Evolutionary conservation across 2,797 vertebrate genomes (phyloP).

Genomic region (Coregonus sp.): DNA sequence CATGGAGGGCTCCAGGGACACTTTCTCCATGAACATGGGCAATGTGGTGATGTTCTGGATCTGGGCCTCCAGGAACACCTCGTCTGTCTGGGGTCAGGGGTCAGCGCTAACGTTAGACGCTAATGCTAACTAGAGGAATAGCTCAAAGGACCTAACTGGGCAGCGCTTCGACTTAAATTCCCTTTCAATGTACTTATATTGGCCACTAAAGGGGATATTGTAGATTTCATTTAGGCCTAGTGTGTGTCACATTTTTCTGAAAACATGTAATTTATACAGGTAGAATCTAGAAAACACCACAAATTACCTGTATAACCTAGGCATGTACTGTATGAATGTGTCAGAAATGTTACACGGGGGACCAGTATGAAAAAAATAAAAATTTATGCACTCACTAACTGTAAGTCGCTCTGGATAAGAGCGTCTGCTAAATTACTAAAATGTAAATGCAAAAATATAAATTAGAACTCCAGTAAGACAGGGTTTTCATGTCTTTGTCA

Average conservation of each 20-base stretch:
- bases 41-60: constrained; percentile 99
- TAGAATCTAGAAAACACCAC: neutral
- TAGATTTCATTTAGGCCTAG: neutral
- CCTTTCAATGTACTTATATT: neutral
- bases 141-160: constrained; percentile 56
- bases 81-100: constrained; percentile 83
- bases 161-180: constrained; percentile 31
- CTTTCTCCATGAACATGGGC: constrained; percentile 99
- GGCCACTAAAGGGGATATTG: neutral
- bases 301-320: neutral
- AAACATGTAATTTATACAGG: neutral
- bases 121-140: neutral
- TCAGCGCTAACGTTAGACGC: neutral
- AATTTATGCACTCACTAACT: too few species aligned
- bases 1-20: constrained; percentile 94
- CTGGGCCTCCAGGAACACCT: constrained; percentile 98
- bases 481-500: neutral
- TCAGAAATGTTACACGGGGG: neutral
- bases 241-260: neutral
- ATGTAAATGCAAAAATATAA: too few species aligned
- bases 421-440: too few species aligned
- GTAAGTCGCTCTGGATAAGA: too few species aligned
- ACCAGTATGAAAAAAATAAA: too few species aligned
- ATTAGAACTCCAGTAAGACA: neutral
- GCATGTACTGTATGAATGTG: neutral